phyloP scores from a whole-genome alignment of 2,113 vertebrate species.

The Xiphias gladius region DNA sequence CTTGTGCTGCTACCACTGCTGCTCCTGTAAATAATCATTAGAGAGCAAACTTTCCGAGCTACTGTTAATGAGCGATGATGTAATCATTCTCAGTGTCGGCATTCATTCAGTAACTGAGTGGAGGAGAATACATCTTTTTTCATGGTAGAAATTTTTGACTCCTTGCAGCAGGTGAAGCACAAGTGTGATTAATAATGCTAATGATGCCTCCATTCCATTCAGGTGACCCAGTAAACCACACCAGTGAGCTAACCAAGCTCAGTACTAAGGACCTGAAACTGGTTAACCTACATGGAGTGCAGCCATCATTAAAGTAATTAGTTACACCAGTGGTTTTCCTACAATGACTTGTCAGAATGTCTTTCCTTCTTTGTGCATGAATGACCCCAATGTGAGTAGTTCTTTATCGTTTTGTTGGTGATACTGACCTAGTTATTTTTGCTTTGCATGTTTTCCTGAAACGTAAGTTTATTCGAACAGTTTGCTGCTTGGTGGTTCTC shows the following conservation, averaged over 20 bases:
- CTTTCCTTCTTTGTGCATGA: not conserved
- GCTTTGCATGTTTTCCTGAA: constrained; percentile 3
- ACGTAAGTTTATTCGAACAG: not conserved
- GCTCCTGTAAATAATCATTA: not conserved
- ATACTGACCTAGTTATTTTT: not conserved
- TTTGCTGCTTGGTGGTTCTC: not conserved
- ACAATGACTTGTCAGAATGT: too few relatives aligned
- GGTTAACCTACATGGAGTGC: too few relatives aligned
- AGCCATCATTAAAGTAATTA: too few relatives aligned
- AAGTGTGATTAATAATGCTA: not conserved
- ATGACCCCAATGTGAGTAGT: not conserved
- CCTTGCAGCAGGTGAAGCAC: not conserved
- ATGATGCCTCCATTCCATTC: too few relatives aligned
- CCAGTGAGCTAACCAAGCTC: too few relatives aligned
- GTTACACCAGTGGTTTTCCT: not conserved
- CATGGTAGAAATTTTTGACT: not conserved
- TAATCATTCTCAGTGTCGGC: not conserved
- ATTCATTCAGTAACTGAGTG: not conserved
- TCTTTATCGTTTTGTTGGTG: not conserved
- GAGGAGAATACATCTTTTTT: not conserved
- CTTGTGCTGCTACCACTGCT: not conserved
- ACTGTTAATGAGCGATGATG: not conserved
- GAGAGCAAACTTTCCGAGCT: not conserved
- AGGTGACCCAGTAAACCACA: not conserved
- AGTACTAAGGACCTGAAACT: too few relatives aligned